These are phyloP conservation scores for Nomada ruficornis DNA, from an alignment of 2,888 invertebrate species.

Conservation along the genomic window DNA sequence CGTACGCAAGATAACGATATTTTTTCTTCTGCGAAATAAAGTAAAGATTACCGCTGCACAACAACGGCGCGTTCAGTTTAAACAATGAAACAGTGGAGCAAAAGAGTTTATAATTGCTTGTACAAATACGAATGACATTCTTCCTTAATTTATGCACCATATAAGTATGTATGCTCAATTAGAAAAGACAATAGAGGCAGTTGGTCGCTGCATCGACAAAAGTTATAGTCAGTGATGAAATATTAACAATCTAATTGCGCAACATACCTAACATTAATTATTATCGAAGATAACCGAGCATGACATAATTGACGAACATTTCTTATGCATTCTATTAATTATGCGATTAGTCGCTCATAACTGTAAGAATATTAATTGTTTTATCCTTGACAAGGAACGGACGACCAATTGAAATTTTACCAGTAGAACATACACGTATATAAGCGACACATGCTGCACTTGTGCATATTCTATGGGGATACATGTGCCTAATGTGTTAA, in stretches of 20 bases:
- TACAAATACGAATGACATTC: slow-evolving; percentile 56
- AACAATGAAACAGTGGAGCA: slow-evolving; percentile 33
- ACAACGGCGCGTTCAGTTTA: slow-evolving; percentile 25
- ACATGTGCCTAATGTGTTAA: background rate
- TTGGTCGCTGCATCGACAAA: slow-evolving; percentile 36
- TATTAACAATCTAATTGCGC: slow-evolving; percentile 7
- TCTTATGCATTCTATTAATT: no score
- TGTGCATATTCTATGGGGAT: background rate
- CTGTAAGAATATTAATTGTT: slow-evolving; percentile 10
- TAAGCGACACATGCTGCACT: background rate
- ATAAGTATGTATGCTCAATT: slow-evolving; percentile 43
- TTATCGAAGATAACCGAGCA: background rate
- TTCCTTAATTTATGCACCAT: slow-evolving; percentile 35
- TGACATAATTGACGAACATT: background rate
- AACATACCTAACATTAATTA: slow-evolving; percentile 1
- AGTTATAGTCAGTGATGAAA: slow-evolving; percentile 10
- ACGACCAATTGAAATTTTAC: slow-evolving; percentile 39
- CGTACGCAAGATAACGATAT: slow-evolving; percentile 40
- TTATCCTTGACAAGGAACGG: slow-evolving; percentile 24
- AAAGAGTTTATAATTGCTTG: slow-evolving; percentile 43
- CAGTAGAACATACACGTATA: slow-evolving; percentile 9
- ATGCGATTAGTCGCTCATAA: background rate
- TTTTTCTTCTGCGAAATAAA: slow-evolving; percentile 31
- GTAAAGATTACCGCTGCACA: slow-evolving; percentile 28
- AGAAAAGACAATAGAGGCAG: slow-evolving; percentile 45